Evolutionary conservation across 2,888 invertebrate genomes (phyloP), one percentile per base, ranked within the genome.

Genomic region (Drosophila stalkeri): DNA sequence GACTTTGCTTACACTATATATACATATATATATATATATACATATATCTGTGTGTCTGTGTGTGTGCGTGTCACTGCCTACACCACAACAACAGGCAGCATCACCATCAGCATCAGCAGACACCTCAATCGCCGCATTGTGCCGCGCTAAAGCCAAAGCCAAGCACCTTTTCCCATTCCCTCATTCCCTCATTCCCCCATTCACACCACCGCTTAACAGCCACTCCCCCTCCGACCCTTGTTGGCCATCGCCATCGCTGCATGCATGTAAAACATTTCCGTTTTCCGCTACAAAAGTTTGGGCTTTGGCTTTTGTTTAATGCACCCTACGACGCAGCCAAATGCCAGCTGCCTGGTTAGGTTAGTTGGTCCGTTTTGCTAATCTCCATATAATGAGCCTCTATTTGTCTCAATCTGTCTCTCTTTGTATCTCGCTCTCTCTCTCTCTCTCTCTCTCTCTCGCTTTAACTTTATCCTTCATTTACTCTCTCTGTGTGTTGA

Each of bases 221-320:
- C 4, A 11, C 35, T 1, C 7, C 23, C 23, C 18, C 27, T 9
- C 20, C 54, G 9, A 6, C 31, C 31, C n/a, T n/a, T 18, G 27
- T 18, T 35, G 35, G 59, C 57, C 61, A 27, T 27, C 27, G 61
- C 37, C 59, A 54, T 63, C 47, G 64, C 68, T 70, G 87, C 77
- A 74, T 84, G 88, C 84, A 84, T 84, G 84, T 84, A 87, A 85
- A 84, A 87, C 88, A 84, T 84, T 84, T 87, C 86, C 84, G 86
- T 84, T 84, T 84, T 84, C 83, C 83, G 87, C 83, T 84, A 78
- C 85, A 82, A 79, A 82, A 78, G 79, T 78, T 82, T 84, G 62
- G 65, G 72, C 66, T 64, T 82, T 86, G 76, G 73, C 76, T 79
- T 87, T 79, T 81, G 86, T 76, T 80, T 64, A 62, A 56, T 75